Percentiles rank a stretch among this genome's conserved stretches.
phyloP scores from a whole-genome alignment of 1,140 invertebrate genomes.

The Leptinotarsa lineolata region DNA sequence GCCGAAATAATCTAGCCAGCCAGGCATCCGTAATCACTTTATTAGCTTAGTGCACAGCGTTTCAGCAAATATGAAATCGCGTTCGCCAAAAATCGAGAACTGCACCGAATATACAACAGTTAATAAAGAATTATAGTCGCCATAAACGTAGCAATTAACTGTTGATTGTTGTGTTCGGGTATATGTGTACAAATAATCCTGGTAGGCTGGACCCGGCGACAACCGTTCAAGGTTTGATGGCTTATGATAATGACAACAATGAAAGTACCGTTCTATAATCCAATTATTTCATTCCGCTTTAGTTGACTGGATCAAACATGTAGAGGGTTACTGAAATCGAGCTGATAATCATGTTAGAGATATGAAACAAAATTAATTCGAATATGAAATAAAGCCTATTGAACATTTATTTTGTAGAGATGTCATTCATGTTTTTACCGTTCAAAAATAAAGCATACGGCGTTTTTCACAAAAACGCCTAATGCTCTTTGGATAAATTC shows the following conservation, averaged over 20 bases:
- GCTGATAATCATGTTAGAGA: too few species aligned
- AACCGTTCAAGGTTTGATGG: conserved; percentile 21
- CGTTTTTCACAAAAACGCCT: too few species aligned
- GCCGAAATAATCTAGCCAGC: conserved; percentile 2
- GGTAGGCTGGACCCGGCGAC: not conserved
- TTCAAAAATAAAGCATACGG: too few species aligned
- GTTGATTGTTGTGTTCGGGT: conserved; percentile 23
- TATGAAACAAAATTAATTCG: too few species aligned
- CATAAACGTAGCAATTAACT: conserved; percentile 24
- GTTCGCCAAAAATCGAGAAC: not conserved
- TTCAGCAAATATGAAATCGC: conserved; percentile 14
- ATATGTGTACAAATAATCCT: conserved; percentile 24
- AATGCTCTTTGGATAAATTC: too few species aligned
- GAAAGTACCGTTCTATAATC: not conserved
- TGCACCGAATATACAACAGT: conserved; percentile 20
- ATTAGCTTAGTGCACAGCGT: conserved; percentile 9
- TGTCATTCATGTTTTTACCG: too few species aligned
- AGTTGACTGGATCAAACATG: too few species aligned
- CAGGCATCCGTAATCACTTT: conserved; percentile 20
- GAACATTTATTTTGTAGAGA: too few species aligned
- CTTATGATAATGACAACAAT: conserved; percentile 14
- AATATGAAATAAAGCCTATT: not conserved
- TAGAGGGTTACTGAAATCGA: too few species aligned
- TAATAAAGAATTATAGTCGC: conserved; percentile 24
- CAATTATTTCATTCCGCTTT: not conserved